These are phyloP conservation scores for Pollicipes pollicipes DNA, from an alignment of 1,140 invertebrate species.

Conservation along the genomic window DNA sequence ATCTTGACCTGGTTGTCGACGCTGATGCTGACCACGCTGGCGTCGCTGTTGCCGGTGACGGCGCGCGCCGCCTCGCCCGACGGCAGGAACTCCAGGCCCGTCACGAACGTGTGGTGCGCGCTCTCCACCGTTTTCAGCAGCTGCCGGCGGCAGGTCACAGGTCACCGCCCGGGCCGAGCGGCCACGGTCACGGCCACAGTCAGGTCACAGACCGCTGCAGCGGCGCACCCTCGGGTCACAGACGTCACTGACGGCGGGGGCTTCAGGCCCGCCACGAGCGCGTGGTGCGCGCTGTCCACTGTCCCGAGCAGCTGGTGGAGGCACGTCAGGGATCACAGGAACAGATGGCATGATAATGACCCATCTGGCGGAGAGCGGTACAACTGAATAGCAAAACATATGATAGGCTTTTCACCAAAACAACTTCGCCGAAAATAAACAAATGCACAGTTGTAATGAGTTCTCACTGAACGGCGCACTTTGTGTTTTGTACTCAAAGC, in stretches of 20 bases:
- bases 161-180: too few species aligned
- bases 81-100: conserved; percentile 73
- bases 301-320: conserved; percentile 66
- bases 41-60: conserved; percentile 42
- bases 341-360: background rate
- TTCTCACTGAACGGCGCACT: too few species aligned
- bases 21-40: conserved; percentile 79
- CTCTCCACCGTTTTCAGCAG: conserved; percentile 56
- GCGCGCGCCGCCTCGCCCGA: conserved; percentile 32
- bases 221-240: conserved; percentile 63
- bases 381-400: too few species aligned
- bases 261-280: conserved; percentile 84
- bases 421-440: too few species aligned
- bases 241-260: conserved; percentile 51
- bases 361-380: too few species aligned
- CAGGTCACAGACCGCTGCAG: too few species aligned
- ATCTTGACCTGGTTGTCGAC: conserved; percentile 84
- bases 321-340: conserved; percentile 21
- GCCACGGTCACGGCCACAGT: too few species aligned
- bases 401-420: too few species aligned
- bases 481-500: too few species aligned
- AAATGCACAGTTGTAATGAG: too few species aligned
- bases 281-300: conserved; percentile 65
- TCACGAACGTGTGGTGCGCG: conserved; percentile 86
- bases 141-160: conserved; percentile 39